Conservation (phyloP, 2,888 invertebrate genomes). For the Pseudococcus jackbeardsleyi region DNA sequence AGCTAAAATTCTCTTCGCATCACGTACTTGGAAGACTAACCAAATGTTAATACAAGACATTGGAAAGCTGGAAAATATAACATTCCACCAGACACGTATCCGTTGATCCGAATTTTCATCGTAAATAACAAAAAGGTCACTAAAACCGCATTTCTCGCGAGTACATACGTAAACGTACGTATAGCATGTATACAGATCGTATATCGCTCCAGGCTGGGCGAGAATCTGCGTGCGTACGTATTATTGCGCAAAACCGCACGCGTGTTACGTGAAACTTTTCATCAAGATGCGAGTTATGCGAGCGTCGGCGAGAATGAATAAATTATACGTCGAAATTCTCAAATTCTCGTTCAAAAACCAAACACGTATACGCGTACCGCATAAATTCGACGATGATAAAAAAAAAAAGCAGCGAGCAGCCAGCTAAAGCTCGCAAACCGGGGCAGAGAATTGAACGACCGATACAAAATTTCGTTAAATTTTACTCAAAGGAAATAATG, state of each 20-base stretch:
- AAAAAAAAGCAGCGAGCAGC: background rate
- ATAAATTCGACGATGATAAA: conserved; percentile 20
- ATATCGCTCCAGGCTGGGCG: background rate
- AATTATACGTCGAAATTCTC: conserved; percentile 14
- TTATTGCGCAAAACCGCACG: conserved; percentile 9
- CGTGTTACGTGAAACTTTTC: conserved; percentile 37
- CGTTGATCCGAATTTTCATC: background rate
- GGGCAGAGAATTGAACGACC: background rate
- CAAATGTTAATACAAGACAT: background rate
- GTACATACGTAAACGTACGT: background rate
- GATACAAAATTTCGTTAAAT: conserved; percentile 43
- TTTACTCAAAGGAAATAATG: conserved; percentile 35
- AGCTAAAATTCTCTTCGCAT: no score
- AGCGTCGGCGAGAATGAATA: background rate
- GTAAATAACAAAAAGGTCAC: conserved; percentile 10
- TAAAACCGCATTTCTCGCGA: conserved; percentile 1
- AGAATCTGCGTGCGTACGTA: background rate
- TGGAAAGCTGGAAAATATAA: background rate
- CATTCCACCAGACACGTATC: background rate
- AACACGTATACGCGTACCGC: conserved; percentile 21
- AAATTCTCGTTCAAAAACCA: background rate
- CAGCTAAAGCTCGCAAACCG: background rate
- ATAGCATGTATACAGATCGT: background rate
- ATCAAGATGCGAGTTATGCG: conserved; percentile 15
- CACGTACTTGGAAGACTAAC: no score